Base-by-base conservation (phyloP, 2,113 vertebrate genomes). In the Eubucco bourcierii region DNA sequence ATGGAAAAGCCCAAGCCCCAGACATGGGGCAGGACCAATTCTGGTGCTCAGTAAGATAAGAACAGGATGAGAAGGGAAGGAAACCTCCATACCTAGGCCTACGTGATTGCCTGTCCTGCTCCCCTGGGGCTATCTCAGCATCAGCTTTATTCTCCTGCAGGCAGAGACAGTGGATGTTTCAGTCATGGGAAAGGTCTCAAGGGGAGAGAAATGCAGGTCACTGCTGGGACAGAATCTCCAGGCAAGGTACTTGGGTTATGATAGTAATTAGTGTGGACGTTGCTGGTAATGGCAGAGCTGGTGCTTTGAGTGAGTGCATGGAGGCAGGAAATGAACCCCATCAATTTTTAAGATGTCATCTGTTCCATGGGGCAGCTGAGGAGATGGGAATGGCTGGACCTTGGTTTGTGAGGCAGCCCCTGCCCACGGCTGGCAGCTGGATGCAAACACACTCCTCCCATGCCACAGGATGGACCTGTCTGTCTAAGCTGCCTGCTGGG, bases 311-410 rank as follows among this genome's bases (percentile, higher is more conserved):
- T 47, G 25, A 91, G 46, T 37, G 93, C 94, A 63, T 1, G 0
- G 65, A 92, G 75, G 72, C 71, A 93, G 90, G 81, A 79, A 82
- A 92, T 52, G 64, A 91, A 71, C 75, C 73, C 73, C 82, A 87
- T 89, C 71, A 44, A 84, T 90, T 93, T 85, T 87, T 82, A 80
- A 89, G 81, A 33, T 44, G 72, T 81, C 88, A 70, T 52, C 71
- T 89, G 81, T 74, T 87, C 70, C 53, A 0, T 4, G 56, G 90
- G 81, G 66, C 75, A 73, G 66, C 86, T 75, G 61, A 68, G 41
- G 84, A 53, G 86, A 20, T 2, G 28, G 73, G 55, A 63, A 56
- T 0, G 1, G 2, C 27, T 5, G 34, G 71, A 82, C 33, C 44
- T 61, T 2, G 28, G 9, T 80, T 68, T 39, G 5, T 74, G 2